Evolutionary conservation across 2,797 vertebrate genomes (phyloP), one percentile per base, ranked within the genome.

Genomic region (Manis pentadactyla): DNA sequence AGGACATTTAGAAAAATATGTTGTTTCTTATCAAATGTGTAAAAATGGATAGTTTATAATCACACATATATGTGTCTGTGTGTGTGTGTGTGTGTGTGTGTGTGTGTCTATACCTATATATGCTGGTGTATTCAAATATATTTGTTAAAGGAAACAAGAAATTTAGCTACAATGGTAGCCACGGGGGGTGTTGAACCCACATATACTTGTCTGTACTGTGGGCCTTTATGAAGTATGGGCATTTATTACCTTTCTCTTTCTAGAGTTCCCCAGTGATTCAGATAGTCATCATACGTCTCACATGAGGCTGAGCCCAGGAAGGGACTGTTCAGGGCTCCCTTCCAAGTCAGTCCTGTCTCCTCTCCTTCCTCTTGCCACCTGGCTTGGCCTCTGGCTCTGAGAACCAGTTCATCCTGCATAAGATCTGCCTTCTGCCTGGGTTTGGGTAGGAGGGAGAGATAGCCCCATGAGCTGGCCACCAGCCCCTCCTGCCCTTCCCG

Each of bases 111-210:
- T 83, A 49, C 29, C 57, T 83, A 10, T n/a, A 66, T 11, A 37
- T 73, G 4, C n/a, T 51, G 68, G 29, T 29, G 8, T 83, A 69
- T 74, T 79, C 37, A 64, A 85, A 89, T 74, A 61, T 39, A 27
- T 63, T 84, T 86, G 85, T 13, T 74, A 31, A 83, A 86, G n/a
- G 42, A 88, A 96, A 73, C 7, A 85, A 64, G 74, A 79, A 74
- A 82, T 51, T 87, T n/a, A 55, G 73, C 49, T 75, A 85, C 39
- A 18, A 2, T 34, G 74, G 3, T 10, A 85, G 73, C 31, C 51
- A 11, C 8, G 34, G 53, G 25, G 7, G 15, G 4, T 73, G 2
- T 11, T 37, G 61, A 39, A 18, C 78, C 77, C 51, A 61, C 37
- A 15, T 18, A 13, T 66, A 68, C 27, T 92, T 82, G 85, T 78